Conservation (phyloP, 2,888 invertebrate genomes). For the Poecilobothrus nobilitatus region DNA sequence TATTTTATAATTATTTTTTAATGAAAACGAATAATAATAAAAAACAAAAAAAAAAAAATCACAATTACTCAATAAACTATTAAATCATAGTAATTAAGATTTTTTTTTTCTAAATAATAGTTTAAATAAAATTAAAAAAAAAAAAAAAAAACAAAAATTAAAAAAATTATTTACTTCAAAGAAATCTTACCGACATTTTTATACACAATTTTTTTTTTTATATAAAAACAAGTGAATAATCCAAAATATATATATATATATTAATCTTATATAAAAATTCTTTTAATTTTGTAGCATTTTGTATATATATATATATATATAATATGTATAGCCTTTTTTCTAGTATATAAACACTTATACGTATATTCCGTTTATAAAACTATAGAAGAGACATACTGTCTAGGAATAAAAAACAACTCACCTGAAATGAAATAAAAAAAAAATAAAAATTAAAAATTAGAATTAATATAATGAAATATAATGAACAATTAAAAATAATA, state of each 20-base stretch:
- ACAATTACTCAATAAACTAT: slow-evolving; percentile 3
- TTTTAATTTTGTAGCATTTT: no score
- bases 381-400: neutral
- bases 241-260: no score
- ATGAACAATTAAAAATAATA: neutral
- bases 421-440: neutral
- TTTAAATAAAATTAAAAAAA: no score
- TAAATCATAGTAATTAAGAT: neutral
- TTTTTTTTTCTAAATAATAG: no score
- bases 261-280: no score
- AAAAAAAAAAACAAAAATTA: neutral
- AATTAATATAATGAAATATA: neutral
- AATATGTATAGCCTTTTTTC: no score
- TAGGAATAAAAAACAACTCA: neutral
- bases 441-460: neutral
- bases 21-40: neutral
- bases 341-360: neutral
- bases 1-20: no score
- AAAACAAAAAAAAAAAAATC: neutral
- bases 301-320: no score
- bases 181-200: neutral
- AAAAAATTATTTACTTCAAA: neutral
- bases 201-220: no score
- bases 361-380: no score
- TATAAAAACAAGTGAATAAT: neutral